Conservation (phyloP, 2,888 invertebrate genomes). For the Belgica antarctica region DNA sequence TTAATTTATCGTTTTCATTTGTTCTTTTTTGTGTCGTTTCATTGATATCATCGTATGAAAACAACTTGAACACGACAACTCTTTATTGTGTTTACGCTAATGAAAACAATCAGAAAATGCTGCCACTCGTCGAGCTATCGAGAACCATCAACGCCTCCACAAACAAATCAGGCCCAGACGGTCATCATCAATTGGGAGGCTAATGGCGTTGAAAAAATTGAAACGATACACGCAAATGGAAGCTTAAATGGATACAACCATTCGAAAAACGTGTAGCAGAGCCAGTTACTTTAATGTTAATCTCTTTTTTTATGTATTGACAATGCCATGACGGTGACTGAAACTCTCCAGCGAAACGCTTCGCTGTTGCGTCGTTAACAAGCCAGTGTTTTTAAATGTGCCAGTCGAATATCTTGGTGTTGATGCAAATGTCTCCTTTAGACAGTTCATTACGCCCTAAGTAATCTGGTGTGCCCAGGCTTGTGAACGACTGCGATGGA, state of each 20-base stretch:
- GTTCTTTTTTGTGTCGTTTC: not conserved
- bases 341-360: not conserved
- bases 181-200: conserved; percentile 43
- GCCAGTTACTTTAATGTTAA: conserved; percentile 25
- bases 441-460: too few relatives aligned
- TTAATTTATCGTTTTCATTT: not conserved
- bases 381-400: too few relatives aligned
- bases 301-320: not conserved
- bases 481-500: too few relatives aligned
- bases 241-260: conserved; percentile 40
- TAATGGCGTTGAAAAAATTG: conserved; percentile 39
- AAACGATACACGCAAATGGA: conserved; percentile 41
- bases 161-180: conserved; percentile 43
- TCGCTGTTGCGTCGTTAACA: too few relatives aligned
- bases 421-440: not conserved
- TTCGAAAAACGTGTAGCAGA: conserved; percentile 43
- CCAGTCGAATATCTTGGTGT: too few relatives aligned
- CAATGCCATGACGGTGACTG: not conserved
- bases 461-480: too few relatives aligned
- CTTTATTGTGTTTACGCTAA: not conserved
- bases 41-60: not conserved
- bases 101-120: conserved; percentile 30
- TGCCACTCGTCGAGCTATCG: conserved; percentile 33
- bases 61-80: not conserved
- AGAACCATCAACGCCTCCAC: conserved; percentile 36